These are phyloP conservation scores for Condylura cristata DNA, from an alignment of 2,113 vertebrate genomes.

Conservation along the genomic window DNA sequence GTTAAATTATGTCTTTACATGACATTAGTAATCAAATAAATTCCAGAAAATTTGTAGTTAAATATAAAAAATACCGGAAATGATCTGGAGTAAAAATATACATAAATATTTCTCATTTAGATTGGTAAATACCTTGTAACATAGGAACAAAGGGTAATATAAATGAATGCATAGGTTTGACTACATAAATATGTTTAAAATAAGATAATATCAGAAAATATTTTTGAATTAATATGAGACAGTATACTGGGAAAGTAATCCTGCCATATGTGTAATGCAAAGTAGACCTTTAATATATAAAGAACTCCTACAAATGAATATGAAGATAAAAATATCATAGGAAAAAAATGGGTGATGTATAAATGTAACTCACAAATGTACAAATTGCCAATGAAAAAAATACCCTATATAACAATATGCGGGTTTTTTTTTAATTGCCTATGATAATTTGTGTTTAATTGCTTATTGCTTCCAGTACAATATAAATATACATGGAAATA, in stretches of 20 bases:
- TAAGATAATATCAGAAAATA: background rate
- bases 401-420: background rate
- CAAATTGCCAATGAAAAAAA: background rate
- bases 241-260: constrained; percentile 11
- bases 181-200: background rate
- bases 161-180: background rate
- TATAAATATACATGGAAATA: background rate
- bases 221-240: background rate
- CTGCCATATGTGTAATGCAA: background rate
- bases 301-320: background rate
- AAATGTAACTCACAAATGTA: background rate
- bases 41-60: background rate
- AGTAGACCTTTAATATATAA: background rate
- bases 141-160: background rate
- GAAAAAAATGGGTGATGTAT: background rate
- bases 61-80: background rate
- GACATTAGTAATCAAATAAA: background rate
- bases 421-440: background rate
- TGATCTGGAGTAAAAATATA: background rate
- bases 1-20: background rate
- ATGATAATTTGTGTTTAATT: background rate
- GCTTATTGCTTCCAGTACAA: background rate
- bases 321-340: background rate
- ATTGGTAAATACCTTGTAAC: background rate
- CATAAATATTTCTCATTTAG: background rate